Base-by-base conservation (phyloP, 2,797 vertebrate genomes). In the Mastacembelus armatus region DNA sequence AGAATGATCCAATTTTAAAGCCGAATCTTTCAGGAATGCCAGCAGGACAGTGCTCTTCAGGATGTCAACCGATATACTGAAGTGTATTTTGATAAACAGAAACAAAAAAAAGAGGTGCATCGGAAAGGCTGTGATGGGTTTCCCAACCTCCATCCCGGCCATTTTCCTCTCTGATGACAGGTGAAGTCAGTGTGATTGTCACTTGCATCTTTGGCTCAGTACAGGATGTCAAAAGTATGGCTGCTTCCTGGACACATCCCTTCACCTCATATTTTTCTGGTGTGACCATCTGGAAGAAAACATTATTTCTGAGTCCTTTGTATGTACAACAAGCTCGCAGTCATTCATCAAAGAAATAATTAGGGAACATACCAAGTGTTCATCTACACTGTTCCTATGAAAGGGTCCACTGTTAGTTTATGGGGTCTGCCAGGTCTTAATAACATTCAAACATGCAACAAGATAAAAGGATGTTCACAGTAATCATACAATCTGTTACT, bases 171-270 rank as follows among this genome's bases (percentile, higher is more conserved):
- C 98, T 90, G 92, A 99, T 97, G 88, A 97, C 83, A n/a, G 98
- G 98, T 42, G 98, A 99, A 18, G 98, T 99, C 92, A 99, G 85
- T 2, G 97, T 98, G 92, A 99, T 97, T 35, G 96, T 98, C 86
- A 99, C 98, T 94, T 96, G 95, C 97, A 99, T 99, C 96, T 98
- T 98, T 64, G 97, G 96, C 80, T 99, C 97, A 56, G 94, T 88
- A 68, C 92, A 90, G 0, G 98, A 98, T 35, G 93, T 95, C 87
- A 99, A 92, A 88, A 99, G 91, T 86, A 99, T 97, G 59, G 96
- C 94, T 3, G 96, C 95, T 89, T 99, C 97, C 83, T 96, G 87
- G 38, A 95, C 27, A 14, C 94, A 97, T 62, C 95, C 95, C 50
- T 94, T 96, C 60, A 99, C 96, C 82, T 99, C 97, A 0, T 99